Percentiles rank a stretch among this genome's conserved stretches.
These are phyloP conservation scores for Dryoscopus gambensis DNA, from an alignment of 2,113 vertebrate species.

Conservation along the genomic window DNA sequence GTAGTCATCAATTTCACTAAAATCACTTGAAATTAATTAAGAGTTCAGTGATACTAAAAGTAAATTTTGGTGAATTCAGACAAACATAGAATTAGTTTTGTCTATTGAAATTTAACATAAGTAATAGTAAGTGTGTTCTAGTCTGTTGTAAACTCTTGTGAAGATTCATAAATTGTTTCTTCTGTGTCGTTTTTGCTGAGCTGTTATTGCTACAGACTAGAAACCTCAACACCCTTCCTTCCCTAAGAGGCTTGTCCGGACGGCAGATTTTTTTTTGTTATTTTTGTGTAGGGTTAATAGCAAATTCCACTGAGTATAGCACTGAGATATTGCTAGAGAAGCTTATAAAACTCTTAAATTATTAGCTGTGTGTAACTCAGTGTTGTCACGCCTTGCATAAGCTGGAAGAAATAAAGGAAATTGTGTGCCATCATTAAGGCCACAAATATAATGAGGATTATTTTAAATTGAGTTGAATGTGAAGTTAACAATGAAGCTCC, in stretches of 20 bases:
- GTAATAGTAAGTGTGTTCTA: background rate
- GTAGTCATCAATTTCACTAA: background rate
- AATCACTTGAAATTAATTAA: background rate
- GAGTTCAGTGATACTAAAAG: background rate
- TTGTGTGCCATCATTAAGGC: slow-evolving; percentile 1
- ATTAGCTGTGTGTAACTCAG: background rate
- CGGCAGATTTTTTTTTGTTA: background rate
- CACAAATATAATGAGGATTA: slow-evolving; percentile 53
- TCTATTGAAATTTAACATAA: background rate
- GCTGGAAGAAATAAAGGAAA: slow-evolving; percentile 53
- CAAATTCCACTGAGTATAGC: background rate
- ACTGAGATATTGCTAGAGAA: slow-evolving; percentile 32
- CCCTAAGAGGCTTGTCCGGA: background rate
- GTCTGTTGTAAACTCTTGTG: background rate
- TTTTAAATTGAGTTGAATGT: slow-evolving; percentile 37
- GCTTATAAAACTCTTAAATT: slow-evolving; percentile 49
- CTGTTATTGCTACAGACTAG: background rate
- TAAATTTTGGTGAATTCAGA: background rate
- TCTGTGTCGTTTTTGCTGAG: background rate
- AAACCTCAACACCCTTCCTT: background rate
- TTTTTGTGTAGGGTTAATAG: background rate
- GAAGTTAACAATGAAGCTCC: slow-evolving; percentile 25
- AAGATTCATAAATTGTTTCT: background rate
- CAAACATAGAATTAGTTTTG: background rate
- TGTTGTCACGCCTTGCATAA: slow-evolving; percentile 44